Evolutionary conservation across 2,888 invertebrate species (phyloP).

Genomic region (Troglohyphantes excavatus): DNA sequence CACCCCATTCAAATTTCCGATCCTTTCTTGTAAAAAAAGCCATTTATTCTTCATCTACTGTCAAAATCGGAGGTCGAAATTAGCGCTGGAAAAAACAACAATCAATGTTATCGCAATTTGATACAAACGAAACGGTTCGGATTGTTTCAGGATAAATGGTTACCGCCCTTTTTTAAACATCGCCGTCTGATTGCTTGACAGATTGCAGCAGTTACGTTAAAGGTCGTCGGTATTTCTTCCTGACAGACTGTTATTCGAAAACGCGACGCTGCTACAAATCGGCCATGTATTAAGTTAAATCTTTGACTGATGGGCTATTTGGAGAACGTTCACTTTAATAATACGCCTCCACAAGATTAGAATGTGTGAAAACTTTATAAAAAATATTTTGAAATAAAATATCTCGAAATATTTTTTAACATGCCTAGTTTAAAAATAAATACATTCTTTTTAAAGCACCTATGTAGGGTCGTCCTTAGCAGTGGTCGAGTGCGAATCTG

Average conservation of each 20-base stretch:
- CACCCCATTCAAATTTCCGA: background rate
- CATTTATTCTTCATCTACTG: background rate
- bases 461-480: too few species aligned
- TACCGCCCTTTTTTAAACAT: constrained; percentile 21
- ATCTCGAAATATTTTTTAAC: too few species aligned
- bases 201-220: constrained; percentile 43
- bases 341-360: background rate
- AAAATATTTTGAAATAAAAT: too few species aligned
- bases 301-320: constrained; percentile 10
- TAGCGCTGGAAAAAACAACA: background rate
- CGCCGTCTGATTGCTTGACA: constrained; percentile 18
- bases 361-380: too few species aligned
- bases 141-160: constrained; percentile 30
- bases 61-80: constrained; percentile 6
- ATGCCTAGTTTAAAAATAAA: too few species aligned
- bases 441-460: too few species aligned
- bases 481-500: too few species aligned
- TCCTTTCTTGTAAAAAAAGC: background rate
- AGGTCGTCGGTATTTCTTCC: constrained; percentile 25
- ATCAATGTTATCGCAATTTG: constrained; percentile 2
- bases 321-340: background rate
- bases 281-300: background rate
- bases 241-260: background rate
- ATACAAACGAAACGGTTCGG: background rate
- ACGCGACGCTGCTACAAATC: background rate